A percentile compares a stretch with the other conserved stretches of the same genome.
Conservation (phyloP, 2,888 invertebrate species). For the Erebia aethiops region DNA sequence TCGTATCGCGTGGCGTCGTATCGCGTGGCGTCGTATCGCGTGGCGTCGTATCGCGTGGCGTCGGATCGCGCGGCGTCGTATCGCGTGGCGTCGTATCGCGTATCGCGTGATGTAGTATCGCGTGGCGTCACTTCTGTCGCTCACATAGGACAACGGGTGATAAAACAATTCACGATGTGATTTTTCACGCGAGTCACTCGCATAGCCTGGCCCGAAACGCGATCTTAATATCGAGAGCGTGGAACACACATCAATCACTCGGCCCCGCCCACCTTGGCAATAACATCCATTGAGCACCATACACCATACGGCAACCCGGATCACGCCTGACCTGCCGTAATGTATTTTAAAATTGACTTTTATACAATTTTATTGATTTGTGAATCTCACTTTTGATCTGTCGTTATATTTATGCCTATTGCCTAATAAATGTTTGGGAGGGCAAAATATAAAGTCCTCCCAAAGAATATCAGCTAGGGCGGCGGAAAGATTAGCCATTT, state of each 20-base stretch:
- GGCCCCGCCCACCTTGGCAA: slow-evolving; percentile 30
- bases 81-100: too few species aligned
- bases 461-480: too few species aligned
- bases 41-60: too few species aligned
- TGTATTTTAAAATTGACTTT: slow-evolving; percentile 20
- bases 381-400: neutral
- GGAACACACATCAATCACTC: slow-evolving; percentile 30
- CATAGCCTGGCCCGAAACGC: slow-evolving; percentile 33
- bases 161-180: slow-evolving; percentile 30
- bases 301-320: slow-evolving; percentile 11
- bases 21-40: too few species aligned
- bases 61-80: too few species aligned
- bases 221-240: slow-evolving; percentile 35
- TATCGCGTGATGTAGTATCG: too few species aligned
- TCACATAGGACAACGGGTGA: too few species aligned
- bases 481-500: too few species aligned
- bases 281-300: slow-evolving; percentile 27
- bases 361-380: slow-evolving; percentile 16
- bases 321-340: slow-evolving; percentile 25
- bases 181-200: slow-evolving; percentile 36
- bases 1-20: too few species aligned
- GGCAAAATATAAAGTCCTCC: too few species aligned
- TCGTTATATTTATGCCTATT: neutral
- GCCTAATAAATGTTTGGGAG: too few species aligned
- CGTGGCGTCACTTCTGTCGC: too few species aligned